Evolutionary conservation across 2,797 vertebrate genomes (phyloP).

Genomic region (Phataginus tetradactyla): DNA sequence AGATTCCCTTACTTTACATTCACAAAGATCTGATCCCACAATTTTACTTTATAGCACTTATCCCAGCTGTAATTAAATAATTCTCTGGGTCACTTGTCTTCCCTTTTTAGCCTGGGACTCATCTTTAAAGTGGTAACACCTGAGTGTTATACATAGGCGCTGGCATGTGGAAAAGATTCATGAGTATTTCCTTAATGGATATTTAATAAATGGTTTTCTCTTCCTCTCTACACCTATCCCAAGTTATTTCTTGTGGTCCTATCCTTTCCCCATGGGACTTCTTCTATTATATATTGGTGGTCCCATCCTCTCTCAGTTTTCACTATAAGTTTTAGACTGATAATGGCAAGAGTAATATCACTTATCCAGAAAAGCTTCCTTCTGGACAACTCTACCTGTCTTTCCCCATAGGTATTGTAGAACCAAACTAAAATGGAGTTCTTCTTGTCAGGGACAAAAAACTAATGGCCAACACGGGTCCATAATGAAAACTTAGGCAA

Average conservation of each 20-base stretch:
- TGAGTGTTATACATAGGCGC: background rate
- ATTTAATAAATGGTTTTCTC: background rate
- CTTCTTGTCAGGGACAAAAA: background rate
- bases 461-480: background rate
- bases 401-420: background rate
- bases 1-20: background rate
- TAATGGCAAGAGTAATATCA: background rate
- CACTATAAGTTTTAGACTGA: background rate
- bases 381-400: background rate
- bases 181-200: background rate
- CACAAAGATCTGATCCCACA: background rate
- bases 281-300: background rate
- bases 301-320: background rate
- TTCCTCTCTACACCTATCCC: background rate
- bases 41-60: background rate
- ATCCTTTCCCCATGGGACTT: background rate
- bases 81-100: background rate
- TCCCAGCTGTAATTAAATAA: background rate
- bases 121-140: background rate
- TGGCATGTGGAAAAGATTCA: background rate
- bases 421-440: background rate
- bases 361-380: background rate
- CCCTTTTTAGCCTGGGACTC: background rate
- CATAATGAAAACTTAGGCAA: background rate
- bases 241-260: background rate